Base-by-base conservation (phyloP, 2,797 vertebrate genomes). In the Crossoptilon crossoptilon region DNA sequence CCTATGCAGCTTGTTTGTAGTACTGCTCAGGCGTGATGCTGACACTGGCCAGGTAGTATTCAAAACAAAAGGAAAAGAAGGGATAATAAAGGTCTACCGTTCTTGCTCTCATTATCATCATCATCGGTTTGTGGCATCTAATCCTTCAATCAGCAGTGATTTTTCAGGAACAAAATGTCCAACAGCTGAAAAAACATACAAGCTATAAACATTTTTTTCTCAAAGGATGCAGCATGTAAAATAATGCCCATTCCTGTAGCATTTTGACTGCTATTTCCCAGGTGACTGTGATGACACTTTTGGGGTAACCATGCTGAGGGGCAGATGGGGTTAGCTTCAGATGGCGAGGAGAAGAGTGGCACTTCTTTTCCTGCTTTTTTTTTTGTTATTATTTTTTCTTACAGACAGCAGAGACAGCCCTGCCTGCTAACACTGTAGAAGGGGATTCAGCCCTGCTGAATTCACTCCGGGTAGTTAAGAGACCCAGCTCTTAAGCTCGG, bases 401-500 rank as follows among this genome's bases (percentile, higher is more conserved):
- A 97, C 94, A 95, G 98, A 96, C 97, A 88, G 97, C 96, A 87
- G 95, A 96, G 95, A 97, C 96, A 94, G 97, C 96, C 97, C 97
- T 97, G 95, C 84, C 95, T 88, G 96, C 97, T 97, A 98, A 97
- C 93, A 94, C 98, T 97, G 94, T 96, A 91, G 95, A 95, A 93
- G 86, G 94, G 93, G 94, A 97, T 98, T 98, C 99, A 99, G 99
- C 97, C 99, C 99, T 98, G 99, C 99, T 99, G 99, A 99, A 98
- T 97, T 96, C 97, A 97, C 97, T 96, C 71, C 10, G 24, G 88
- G 97, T 97, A 59, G 77, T 97, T 97, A 98, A 98, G 98, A 99
- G 98, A 98, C 94, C 99, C 99, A 97, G 99, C 99, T 98, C 99
- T 98, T 97, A 96, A 53, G 90, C 94, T 91, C 83, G 15, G 94